phyloP scores from a whole-genome alignment of 2,888 invertebrate species.

The Polydrusus tereticollis region DNA sequence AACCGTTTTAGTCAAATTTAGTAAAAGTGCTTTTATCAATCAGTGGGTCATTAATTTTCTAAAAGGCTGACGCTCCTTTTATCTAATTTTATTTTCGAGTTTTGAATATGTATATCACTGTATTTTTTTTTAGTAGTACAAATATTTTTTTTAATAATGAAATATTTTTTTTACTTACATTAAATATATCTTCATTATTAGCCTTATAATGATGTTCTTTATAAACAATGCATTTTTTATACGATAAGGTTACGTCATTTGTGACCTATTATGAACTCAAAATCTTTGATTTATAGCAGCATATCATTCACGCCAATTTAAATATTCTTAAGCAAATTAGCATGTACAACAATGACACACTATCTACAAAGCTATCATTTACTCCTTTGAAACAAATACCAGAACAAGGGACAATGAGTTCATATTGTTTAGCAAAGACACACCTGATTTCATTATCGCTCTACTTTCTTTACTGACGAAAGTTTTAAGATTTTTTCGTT shows the following conservation, averaged over 20 bases:
- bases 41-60: no score
- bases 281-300: constrained; percentile 12
- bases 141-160: no score
- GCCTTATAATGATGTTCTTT: not conserved
- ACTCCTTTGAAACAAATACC: constrained; percentile 30
- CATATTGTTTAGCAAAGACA: constrained; percentile 27
- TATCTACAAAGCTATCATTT: constrained; percentile 44
- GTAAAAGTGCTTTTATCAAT: no score
- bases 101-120: no score
- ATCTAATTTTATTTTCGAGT: no score
- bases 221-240: not conserved
- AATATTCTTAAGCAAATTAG: constrained; percentile 30
- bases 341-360: constrained; percentile 43
- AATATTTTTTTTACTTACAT: no score
- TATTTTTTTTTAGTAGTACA: no score
- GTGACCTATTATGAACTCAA: constrained; percentile 12
- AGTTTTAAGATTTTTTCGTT: not conserved
- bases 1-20: no score
- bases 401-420: constrained; percentile 20
- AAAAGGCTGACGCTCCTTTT: no score
- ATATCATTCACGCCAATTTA: constrained; percentile 34
- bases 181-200: no score
- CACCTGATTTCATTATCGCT: constrained; percentile 24
- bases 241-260: not conserved
- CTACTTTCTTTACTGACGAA: constrained; percentile 4